Base-by-base conservation (phyloP, 1,140 invertebrate species). In the Trinorchestia longiramus region DNA sequence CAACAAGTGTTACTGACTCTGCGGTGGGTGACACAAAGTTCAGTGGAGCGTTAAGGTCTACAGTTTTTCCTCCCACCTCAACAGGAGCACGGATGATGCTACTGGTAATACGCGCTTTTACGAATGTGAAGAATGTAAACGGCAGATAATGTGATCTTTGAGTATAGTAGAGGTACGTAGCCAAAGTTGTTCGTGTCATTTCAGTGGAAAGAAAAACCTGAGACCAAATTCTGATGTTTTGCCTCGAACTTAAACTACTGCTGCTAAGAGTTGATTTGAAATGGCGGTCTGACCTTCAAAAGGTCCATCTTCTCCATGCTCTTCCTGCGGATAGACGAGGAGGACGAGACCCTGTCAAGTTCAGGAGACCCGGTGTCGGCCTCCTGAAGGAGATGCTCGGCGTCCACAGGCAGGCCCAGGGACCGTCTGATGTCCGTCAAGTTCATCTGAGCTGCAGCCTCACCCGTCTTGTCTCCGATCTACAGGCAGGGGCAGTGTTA, bases 231-330 rank as follows among this genome's bases (percentile, higher is more conserved):
- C 1, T 23, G 11, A 36, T 6, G 11, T 41, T 95, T 36, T 95
- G 53, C 28, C 43, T 42, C 43, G n/a, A 40, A 95, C 36, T 43
- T 42, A 95, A 40, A 95, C 11, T 8, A 36, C 6, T 95, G 3
- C 23, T 36, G 92, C 41, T 47, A 43, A 43, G 43, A 3, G n/a
- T n/a, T n/a, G 47, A 53, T 53, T 11, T 53, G 62, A 36, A 77
- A 77, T 23, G 42, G 1, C 77, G 96, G 97, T 96, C 97, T 97
- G 96, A 99, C 98, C 98, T 99, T 99, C 97, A 99, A 98, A 40
- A 99, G 97, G 97, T 99, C 99, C 97, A 99, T 98, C 97, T 99
- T 99, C 97, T 99, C 99, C 99, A 99, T 99, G 97, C 99, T 99
- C 97, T 99, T 98, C 95, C 99, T 98, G 97, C 99, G 98, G 91